phyloP scores from a whole-genome alignment of 2,113 vertebrate species.

The Geococcyx californianus region DNA sequence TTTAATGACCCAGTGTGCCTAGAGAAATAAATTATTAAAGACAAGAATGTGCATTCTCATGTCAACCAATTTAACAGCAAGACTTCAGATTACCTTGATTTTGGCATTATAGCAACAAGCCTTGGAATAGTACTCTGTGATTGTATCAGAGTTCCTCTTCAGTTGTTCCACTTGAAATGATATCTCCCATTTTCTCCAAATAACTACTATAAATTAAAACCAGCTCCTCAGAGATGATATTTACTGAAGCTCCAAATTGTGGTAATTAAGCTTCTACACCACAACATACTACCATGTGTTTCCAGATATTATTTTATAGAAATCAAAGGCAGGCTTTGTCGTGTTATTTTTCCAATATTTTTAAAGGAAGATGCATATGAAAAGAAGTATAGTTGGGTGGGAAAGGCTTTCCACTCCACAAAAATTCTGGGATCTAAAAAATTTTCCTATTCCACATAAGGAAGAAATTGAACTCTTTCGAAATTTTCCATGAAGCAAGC shows the following conservation, averaged over 20 bases:
- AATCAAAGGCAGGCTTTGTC: constrained; percentile 43
- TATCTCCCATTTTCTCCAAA: constrained; percentile 59
- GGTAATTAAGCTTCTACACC: constrained; percentile 56
- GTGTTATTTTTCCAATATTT: constrained; percentile 34
- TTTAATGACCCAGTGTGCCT: background rate
- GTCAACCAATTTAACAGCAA: constrained; percentile 13
- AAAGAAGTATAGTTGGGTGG: constrained; percentile 63
- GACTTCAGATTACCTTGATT: constrained; percentile 37
- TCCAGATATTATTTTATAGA: constrained; percentile 53
- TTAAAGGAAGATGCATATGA: constrained; percentile 60
- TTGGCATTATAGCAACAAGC: constrained; percentile 5
- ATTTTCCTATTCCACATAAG: constrained; percentile 71
- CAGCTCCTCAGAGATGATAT: constrained; percentile 35
- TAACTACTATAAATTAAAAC: constrained; percentile 60
- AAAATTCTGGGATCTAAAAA: constrained; percentile 63
- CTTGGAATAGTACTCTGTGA: constrained; percentile 20
- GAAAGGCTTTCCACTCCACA: constrained; percentile 64
- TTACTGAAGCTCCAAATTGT: constrained; percentile 51
- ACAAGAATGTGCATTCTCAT: background rate
- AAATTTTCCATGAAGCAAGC: constrained; percentile 72
- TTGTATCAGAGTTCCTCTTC: constrained; percentile 39
- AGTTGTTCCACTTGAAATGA: constrained; percentile 58
- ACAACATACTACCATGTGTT: constrained; percentile 51
- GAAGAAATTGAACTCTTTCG: constrained; percentile 70
- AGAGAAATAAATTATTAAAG: background rate